A percentile compares a stretch with the other conserved stretches of the same genome.
phyloP scores from a whole-genome alignment of 2,113 vertebrate species.

The Caranx ignobilis region DNA sequence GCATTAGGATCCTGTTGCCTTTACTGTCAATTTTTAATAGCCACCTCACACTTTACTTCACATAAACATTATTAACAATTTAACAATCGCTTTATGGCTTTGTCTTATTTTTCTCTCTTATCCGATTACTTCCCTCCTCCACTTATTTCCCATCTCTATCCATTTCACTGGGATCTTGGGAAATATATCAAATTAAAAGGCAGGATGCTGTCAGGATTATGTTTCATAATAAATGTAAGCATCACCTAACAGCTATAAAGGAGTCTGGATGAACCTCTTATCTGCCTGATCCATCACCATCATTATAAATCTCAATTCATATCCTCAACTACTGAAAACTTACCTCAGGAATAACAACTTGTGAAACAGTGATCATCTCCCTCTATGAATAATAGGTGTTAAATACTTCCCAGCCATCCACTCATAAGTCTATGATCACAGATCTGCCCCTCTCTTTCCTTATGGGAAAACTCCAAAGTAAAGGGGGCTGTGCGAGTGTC shows the following conservation, averaged over 20 bases:
- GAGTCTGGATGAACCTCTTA: not conserved
- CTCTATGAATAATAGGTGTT: conserved; percentile 23
- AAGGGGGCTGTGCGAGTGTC: conserved; percentile 14
- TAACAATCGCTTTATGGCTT: not conserved
- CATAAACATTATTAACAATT: not conserved
- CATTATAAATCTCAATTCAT: conserved; percentile 8
- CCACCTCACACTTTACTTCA: not conserved
- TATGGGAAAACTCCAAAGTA: not conserved
- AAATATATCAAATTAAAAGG: not conserved
- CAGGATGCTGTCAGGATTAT: conserved; percentile 1
- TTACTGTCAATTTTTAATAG: not conserved
- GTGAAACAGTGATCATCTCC: not conserved
- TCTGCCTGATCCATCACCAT: conserved; percentile 7
- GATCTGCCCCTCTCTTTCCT: conserved; percentile 26
- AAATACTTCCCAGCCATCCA: conserved; percentile 27
- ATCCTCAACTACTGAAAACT: not conserved
- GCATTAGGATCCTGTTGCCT: not conserved
- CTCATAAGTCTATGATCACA: conserved; percentile 38
- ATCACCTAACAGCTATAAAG: not conserved
- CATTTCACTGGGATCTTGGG: not conserved
- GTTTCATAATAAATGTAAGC: conserved; percentile 6
- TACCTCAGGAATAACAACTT: conserved; percentile 15
- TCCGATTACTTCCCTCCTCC: not conserved
- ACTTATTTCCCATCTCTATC: not conserved
- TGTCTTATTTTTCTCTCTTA: conserved; percentile 1